Evolutionary conservation across 2,888 invertebrate genomes (phyloP), one percentile per base, ranked within the genome.

Genomic region (Argyresthia goedartella): DNA sequence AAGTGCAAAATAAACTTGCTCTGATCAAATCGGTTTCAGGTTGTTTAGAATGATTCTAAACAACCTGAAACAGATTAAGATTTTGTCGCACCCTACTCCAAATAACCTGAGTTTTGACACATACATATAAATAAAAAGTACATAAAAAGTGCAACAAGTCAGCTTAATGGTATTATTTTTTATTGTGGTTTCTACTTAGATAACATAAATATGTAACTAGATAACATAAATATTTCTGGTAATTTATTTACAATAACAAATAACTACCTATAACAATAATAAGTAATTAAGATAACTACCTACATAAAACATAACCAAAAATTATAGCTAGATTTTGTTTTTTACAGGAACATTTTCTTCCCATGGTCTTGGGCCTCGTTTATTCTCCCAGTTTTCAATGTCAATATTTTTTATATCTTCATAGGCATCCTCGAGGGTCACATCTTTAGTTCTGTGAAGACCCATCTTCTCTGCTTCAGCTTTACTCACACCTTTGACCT

Each of bases 301-400:
- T 13, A 8, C 13, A 4, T 14, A n/a, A 43, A 8, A 50, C 55
- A 56, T 59, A 61, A 58, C 53, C 50, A 53, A 60, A 57, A 53
- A 59, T 56, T 59, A 60, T 56, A 63, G 62, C 57, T 56, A 55
- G 11, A 60, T 53, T 60, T 60, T 41, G 25, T 14, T 15, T 49
- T 39, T 41, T 14, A 15, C n/a, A 13, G 13, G 51, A 10, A 9
- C 35, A 15, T n/a, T 39, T 13, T 90, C 88, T 66, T 96, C 96
- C 95, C 95, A 96, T 0, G 96, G 95, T 52, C 96, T 85, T 6
- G 95, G 93, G 0, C 95, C 95, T 61, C 96, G 85, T 58, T 91
- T 90, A 67, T 96, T 95, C 67, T 94, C 90, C 96, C 96, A 97
- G 61, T 92, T 89, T 58, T 95, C 92, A 59, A 94, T 90, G 69